Conservation (phyloP, 2,888 invertebrate species). For the Drosophila trichaetosa region DNA sequence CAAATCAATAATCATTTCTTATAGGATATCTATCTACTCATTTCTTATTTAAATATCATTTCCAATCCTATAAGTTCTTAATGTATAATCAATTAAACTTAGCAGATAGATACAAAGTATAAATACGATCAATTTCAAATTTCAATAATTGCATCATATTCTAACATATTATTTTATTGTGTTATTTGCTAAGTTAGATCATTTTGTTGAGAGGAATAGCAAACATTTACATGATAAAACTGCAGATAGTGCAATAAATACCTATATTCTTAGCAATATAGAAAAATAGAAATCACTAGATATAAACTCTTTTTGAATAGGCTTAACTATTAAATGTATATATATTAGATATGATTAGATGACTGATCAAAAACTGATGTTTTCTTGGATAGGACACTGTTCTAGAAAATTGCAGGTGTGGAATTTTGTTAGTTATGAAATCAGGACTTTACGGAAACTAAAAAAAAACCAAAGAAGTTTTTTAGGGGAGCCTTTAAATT, state of each 20-base stretch:
- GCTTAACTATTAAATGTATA: background rate
- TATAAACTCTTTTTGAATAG: background rate
- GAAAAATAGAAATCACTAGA: background rate
- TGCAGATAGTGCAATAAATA: constrained; percentile 8
- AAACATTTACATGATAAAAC: background rate
- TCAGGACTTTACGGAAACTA: too few relatives aligned
- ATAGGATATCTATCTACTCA: constrained; percentile 1
- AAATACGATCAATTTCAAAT: background rate
- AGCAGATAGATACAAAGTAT: constrained; percentile 5
- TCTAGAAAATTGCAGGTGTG: background rate
- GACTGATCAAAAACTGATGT: background rate
- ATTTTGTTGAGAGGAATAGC: background rate
- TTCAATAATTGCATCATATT: background rate
- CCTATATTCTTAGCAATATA: constrained; percentile 8
- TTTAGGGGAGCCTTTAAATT: background rate
- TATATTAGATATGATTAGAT: background rate
- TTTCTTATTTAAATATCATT: constrained; percentile 2
- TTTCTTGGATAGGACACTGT: background rate
- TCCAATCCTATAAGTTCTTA: background rate
- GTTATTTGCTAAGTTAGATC: background rate
- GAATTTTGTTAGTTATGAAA: background rate
- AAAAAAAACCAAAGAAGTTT: background rate
- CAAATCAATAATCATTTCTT: background rate
- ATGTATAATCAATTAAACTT: constrained; percentile 1
- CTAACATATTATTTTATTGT: background rate